Conservation (phyloP, 2,797 vertebrate genomes). For the Paedocypris micromegethes region DNA sequence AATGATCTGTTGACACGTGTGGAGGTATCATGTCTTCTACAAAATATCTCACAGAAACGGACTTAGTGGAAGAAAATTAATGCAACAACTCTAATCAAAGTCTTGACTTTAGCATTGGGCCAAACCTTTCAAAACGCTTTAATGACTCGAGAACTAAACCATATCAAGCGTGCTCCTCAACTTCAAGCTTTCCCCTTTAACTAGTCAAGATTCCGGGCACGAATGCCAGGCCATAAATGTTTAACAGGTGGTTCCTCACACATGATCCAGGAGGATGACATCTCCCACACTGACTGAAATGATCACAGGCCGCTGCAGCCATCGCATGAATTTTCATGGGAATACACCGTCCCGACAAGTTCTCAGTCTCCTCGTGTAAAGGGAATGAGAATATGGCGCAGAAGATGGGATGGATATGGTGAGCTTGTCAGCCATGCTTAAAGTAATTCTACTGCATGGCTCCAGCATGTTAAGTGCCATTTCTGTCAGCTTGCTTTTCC, state of each 20-base stretch:
- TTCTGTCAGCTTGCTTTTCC: slow-evolving; percentile 25
- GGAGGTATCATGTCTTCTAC: no score
- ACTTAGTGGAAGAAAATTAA: no score
- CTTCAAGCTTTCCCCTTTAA: neutral
- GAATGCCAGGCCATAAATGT: slow-evolving; percentile 25
- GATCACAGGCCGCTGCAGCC: slow-evolving; percentile 23
- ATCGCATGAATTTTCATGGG: slow-evolving; percentile 31
- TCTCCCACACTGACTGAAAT: slow-evolving; percentile 19
- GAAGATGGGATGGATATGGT: slow-evolving; percentile 42
- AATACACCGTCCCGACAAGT: slow-evolving; percentile 3
- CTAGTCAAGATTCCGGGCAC: slow-evolving; percentile 11
- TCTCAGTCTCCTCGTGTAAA: slow-evolving; percentile 30
- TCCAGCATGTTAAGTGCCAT: slow-evolving; percentile 24
- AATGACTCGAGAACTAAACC: no score
- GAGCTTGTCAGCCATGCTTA: slow-evolving; percentile 34
- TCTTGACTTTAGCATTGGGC: no score
- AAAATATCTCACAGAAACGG: no score
- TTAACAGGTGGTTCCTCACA: slow-evolving; percentile 11
- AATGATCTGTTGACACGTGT: no score
- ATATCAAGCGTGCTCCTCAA: neutral
- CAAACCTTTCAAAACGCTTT: no score
- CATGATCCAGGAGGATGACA: slow-evolving; percentile 10
- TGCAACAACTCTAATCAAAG: no score
- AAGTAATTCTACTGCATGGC: slow-evolving; percentile 25
- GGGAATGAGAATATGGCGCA: slow-evolving; percentile 35